Conservation (phyloP, 2,888 invertebrate species). For the Brachylomia viminalis region DNA sequence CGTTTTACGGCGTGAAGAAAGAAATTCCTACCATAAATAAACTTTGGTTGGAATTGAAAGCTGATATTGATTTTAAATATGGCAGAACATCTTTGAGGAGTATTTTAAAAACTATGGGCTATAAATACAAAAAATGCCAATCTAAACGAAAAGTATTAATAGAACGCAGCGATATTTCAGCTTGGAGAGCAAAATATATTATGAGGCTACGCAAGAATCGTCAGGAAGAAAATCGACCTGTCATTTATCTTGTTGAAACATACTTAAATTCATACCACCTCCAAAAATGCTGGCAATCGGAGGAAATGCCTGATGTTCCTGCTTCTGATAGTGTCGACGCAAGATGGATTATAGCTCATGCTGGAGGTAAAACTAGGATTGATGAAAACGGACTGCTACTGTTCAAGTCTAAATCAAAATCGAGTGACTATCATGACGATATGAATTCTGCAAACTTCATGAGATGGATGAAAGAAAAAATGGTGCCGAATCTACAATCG, state of each 20-base stretch:
- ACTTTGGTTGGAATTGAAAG: too few species aligned
- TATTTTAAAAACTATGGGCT: constrained; percentile 1
- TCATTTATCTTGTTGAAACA: too few species aligned
- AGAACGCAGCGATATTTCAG: too few species aligned
- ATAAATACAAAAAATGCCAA: background rate
- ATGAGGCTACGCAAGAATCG: too few species aligned
- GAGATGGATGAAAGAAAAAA: too few species aligned
- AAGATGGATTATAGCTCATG: constrained; percentile 1
- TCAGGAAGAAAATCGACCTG: too few species aligned
- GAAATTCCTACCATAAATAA: too few species aligned
- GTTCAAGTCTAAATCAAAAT: background rate
- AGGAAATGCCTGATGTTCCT: background rate
- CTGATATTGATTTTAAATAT: background rate
- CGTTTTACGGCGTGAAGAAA: too few species aligned
- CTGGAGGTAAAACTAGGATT: background rate
- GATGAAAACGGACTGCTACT: background rate
- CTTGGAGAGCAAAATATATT: too few species aligned
- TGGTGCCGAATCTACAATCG: too few species aligned
- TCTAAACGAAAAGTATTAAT: background rate
- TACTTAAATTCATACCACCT: background rate
- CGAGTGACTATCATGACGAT: too few species aligned
- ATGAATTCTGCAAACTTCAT: too few species aligned
- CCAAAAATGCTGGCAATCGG: background rate
- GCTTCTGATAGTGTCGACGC: background rate
- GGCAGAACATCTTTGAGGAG: constrained; percentile 1